Evolutionary conservation across 53 echinoderm and acorn worm species (phyloP).

Genomic region (Mesocentrotus franciscanus): DNA sequence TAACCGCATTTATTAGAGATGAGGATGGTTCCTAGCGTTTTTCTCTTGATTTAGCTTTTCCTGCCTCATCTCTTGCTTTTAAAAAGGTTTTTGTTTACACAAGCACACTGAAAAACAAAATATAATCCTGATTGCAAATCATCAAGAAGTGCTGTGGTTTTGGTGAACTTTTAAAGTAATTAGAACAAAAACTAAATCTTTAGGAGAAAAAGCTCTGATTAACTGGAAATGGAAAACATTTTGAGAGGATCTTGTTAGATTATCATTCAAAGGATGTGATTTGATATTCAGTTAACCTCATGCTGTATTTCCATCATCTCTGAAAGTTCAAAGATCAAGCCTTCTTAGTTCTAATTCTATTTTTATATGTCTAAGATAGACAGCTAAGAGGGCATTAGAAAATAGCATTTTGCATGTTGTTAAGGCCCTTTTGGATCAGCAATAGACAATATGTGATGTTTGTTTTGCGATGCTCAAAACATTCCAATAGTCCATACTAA

Average conservation of each 20-base stretch:
- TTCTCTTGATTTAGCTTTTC: background rate
- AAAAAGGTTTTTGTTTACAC: background rate
- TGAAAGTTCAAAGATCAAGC: background rate
- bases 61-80: background rate
- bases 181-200: background rate
- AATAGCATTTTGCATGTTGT: no score
- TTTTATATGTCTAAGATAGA: background rate
- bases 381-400: no score
- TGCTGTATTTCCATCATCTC: background rate
- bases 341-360: background rate
- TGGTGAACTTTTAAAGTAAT: background rate
- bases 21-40: background rate
- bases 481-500: no score
- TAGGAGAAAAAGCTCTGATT: background rate
- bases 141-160: background rate
- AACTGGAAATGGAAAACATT: background rate
- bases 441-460: no score
- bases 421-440: no score
- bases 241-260: background rate
- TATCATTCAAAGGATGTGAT: background rate
- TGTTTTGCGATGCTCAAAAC: no score
- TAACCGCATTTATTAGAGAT: conserved; percentile 27
- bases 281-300: background rate
- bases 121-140: background rate
- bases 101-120: background rate